phyloP scores from a whole-genome alignment of 2,113 vertebrate species.

The Himantopus leucocephalus region DNA sequence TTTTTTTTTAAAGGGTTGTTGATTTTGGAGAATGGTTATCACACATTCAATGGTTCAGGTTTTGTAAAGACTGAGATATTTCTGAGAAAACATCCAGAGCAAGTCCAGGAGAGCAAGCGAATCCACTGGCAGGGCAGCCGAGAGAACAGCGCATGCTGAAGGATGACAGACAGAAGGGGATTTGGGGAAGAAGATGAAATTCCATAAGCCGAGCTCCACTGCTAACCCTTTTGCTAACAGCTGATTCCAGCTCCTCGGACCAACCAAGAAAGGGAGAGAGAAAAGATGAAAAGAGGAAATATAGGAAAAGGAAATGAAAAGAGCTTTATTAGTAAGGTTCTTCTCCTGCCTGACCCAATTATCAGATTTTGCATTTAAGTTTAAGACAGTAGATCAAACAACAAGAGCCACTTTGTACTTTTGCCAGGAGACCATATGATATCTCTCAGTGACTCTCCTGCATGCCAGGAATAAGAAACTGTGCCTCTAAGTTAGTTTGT shows the following conservation, averaged over 20 bases:
- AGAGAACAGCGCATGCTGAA: background rate
- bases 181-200: background rate
- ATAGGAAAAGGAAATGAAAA: conserved; percentile 83
- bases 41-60: background rate
- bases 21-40: conserved; percentile 1
- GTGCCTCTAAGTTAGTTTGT: conserved; percentile 64
- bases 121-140: background rate
- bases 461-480: conserved; percentile 75
- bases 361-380: conserved; percentile 85
- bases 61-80: background rate
- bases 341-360: conserved; percentile 86
- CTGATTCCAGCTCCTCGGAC: conserved; percentile 38
- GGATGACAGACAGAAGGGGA: background rate
- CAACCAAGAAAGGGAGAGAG: conserved; percentile 7
- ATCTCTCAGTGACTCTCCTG: conserved; percentile 80
- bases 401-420: conserved; percentile 82
- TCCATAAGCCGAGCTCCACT: background rate
- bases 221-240: background rate
- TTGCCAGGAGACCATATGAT: conserved; percentile 87
- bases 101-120: background rate
- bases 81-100: background rate
- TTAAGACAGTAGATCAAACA: conserved; percentile 88
- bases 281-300: conserved; percentile 76
- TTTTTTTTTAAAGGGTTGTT: background rate
- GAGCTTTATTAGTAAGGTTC: conserved; percentile 78